These are phyloP conservation scores for Pomacea canaliculata DNA, from an alignment of 2,888 invertebrate genomes.

Conservation along the genomic window DNA sequence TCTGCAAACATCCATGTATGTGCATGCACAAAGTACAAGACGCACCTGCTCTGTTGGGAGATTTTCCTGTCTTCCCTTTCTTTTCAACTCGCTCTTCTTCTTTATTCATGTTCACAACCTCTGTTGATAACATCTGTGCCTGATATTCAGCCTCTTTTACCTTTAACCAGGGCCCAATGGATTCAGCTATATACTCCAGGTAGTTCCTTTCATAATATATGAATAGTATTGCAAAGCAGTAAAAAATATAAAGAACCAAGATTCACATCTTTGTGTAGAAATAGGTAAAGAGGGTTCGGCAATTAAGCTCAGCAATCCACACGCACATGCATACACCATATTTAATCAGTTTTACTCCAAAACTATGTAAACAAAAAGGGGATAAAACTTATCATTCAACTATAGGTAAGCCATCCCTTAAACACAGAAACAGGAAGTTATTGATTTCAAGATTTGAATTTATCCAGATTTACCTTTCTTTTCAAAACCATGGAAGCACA, in stretches of 20 bases:
- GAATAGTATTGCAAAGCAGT: neutral
- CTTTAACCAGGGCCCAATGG: slow-evolving; percentile 64
- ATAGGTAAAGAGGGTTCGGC: neutral
- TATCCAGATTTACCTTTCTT: too few species aligned
- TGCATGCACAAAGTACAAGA: too few species aligned
- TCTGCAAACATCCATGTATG: too few species aligned
- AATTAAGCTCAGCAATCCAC: neutral
- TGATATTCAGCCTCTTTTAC: slow-evolving; percentile 68
- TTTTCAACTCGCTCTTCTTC: slow-evolving; percentile 59
- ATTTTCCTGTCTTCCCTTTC: slow-evolving; percentile 41
- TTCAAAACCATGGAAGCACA: too few species aligned
- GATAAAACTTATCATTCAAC: too few species aligned
- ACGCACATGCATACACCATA: neutral
- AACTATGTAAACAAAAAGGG: too few species aligned
- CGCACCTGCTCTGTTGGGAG: neutral
- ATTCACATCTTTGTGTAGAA: neutral
- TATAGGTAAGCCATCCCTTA: too few species aligned
- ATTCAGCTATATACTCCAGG: slow-evolving; percentile 65
- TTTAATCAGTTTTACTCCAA: too few species aligned
- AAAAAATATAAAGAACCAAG: neutral
- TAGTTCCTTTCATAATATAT: slow-evolving; percentile 59
- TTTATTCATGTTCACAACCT: slow-evolving; percentile 60
- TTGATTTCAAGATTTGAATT: too few species aligned
- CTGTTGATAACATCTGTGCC: slow-evolving; percentile 59
- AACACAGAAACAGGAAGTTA: too few species aligned